These are phyloP conservation scores for Harpegnathos saltator DNA, from an alignment of 1,140 invertebrate species.

Conservation along the genomic window DNA sequence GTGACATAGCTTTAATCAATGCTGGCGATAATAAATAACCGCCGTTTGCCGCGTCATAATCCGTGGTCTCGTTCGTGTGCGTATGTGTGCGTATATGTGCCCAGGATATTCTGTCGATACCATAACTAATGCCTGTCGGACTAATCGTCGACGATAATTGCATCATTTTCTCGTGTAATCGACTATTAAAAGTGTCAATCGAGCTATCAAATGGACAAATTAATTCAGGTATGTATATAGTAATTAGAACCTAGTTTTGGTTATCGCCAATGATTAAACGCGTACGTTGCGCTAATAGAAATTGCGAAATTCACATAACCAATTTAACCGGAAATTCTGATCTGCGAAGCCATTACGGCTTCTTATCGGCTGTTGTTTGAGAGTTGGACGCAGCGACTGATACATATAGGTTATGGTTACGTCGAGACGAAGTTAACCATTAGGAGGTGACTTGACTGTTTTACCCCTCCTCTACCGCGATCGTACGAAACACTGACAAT, in stretches of 20 bases:
- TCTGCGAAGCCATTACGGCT: too few relatives aligned
- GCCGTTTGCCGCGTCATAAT: neutral
- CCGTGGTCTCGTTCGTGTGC: neutral
- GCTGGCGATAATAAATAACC: neutral
- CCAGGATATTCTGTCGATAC: slow-evolving; percentile 4
- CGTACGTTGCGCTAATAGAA: too few relatives aligned
- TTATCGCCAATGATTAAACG: too few relatives aligned
- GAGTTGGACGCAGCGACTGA: too few relatives aligned
- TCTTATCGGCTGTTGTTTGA: too few relatives aligned
- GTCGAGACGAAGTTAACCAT: too few relatives aligned
- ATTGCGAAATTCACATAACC: neutral
- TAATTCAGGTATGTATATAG: neutral
- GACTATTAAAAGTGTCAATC: slow-evolving; percentile 12
- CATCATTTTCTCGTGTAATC: neutral
- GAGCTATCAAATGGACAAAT: neutral
- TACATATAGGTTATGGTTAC: too few relatives aligned
- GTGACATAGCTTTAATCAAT: slow-evolving; percentile 1
- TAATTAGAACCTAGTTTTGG: neutral
- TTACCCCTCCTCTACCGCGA: too few relatives aligned
- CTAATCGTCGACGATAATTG: slow-evolving; percentile 2
- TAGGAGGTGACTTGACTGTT: too few relatives aligned
- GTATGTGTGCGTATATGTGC: neutral
- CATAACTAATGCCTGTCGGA: neutral
- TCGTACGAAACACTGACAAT: too few relatives aligned
- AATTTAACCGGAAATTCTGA: too few relatives aligned